A percentile compares a stretch with the other conserved stretches of the same genome.
Evolutionary conservation across 2,113 vertebrate genomes (phyloP).

Genomic region (Nycticebus coucang): DNA sequence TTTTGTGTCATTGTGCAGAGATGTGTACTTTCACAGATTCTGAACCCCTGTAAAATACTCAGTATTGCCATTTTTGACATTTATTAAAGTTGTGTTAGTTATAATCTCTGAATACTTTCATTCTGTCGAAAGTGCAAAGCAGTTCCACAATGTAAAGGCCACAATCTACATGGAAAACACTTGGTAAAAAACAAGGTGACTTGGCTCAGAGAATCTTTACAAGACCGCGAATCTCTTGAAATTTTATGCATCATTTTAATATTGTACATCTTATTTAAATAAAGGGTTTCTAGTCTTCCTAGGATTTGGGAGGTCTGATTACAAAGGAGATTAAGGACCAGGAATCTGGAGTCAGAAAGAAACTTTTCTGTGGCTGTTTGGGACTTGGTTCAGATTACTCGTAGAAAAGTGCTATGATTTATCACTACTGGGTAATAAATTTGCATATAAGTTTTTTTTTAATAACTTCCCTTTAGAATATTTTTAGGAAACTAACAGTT

Average conservation of each 20-base stretch:
- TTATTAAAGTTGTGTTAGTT: conserved; percentile 34
- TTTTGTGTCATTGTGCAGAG: neutral
- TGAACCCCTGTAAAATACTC: neutral
- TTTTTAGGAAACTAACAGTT: conserved; percentile 53
- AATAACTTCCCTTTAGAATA: neutral
- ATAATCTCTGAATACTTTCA: neutral
- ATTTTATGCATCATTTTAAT: conserved; percentile 17
- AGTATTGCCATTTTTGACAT: neutral
- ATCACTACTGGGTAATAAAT: neutral
- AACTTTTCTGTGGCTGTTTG: neutral
- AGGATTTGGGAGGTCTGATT: neutral
- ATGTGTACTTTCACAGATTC: conserved; percentile 39
- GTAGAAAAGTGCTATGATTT: neutral
- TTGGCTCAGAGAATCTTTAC: neutral
- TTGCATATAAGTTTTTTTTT: neutral
- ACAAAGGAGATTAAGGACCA: neutral
- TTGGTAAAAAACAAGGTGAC: neutral
- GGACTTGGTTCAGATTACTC: conserved; percentile 24
- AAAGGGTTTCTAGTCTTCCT: neutral
- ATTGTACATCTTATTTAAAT: neutral
- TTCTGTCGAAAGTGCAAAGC: neutral
- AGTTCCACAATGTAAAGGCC: neutral
- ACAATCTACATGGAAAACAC: neutral
- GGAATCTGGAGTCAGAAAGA: neutral
- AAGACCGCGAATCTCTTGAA: neutral